These are phyloP conservation scores for Anguilla megastoma DNA, from an alignment of 2,797 vertebrate species.

Conservation along the genomic window DNA sequence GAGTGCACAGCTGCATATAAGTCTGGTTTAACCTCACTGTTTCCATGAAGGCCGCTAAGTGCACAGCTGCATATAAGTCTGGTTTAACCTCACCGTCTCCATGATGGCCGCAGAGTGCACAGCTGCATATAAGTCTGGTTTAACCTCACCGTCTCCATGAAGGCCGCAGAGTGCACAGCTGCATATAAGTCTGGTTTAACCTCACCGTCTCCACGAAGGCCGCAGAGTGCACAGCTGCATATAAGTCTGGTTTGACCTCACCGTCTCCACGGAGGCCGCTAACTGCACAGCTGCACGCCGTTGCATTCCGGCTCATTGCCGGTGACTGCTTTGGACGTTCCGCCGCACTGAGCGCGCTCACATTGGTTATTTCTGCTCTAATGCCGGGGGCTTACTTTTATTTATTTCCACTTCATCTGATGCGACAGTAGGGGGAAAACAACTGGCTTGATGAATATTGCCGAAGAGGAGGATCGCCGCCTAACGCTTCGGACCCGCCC, in stretches of 20 bases:
- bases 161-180: too few relatives aligned
- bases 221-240: neutral
- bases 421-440: slow-evolving; percentile 31
- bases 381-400: slow-evolving; percentile 8
- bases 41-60: too few relatives aligned
- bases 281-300: neutral
- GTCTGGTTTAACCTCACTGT: too few relatives aligned
- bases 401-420: slow-evolving; percentile 34
- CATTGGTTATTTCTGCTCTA: slow-evolving; percentile 11
- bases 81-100: too few relatives aligned
- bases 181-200: too few relatives aligned
- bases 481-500: neutral
- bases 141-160: too few relatives aligned
- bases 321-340: neutral
- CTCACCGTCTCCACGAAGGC: too few relatives aligned
- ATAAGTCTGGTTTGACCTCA: neutral
- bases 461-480: neutral
- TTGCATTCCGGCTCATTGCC: neutral
- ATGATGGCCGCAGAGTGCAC: too few relatives aligned
- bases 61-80: too few relatives aligned
- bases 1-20: too few relatives aligned
- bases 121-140: too few relatives aligned
- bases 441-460: slow-evolving; percentile 34
- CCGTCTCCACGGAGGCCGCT: neutral
- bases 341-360: neutral